Percentiles rank a stretch among this genome's conserved stretches.
These are phyloP conservation scores for Aramus guarauna DNA, from an alignment of 2,113 vertebrate genomes.

Conservation along the genomic window DNA sequence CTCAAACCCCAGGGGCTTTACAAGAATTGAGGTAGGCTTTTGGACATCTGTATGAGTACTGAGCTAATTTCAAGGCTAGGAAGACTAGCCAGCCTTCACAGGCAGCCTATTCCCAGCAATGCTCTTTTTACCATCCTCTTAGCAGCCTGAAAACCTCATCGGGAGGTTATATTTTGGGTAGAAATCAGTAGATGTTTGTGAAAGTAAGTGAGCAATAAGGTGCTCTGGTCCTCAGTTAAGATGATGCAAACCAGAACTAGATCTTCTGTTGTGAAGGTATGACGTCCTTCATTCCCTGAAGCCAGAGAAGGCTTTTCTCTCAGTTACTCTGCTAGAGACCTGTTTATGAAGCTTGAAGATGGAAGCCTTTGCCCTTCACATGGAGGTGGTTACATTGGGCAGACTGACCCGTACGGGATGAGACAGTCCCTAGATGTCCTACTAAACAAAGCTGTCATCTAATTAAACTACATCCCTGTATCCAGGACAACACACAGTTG, in stretches of 20 bases:
- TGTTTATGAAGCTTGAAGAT: not conserved
- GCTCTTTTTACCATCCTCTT: not conserved
- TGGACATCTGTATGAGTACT: not conserved
- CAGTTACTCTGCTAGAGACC: not conserved
- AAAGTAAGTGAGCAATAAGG: not conserved
- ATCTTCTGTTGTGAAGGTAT: not conserved
- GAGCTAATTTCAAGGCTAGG: not conserved
- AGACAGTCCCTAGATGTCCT: not conserved
- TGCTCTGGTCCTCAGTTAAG: not conserved
- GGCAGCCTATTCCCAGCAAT: not conserved
- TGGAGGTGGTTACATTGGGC: not conserved
- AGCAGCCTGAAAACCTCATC: not conserved
- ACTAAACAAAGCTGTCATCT: not conserved
- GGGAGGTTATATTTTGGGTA: not conserved
- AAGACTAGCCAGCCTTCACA: not conserved
- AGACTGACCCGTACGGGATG: not conserved
- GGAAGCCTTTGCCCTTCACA: not conserved
- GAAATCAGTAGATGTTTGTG: not conserved
- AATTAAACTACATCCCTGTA: not conserved
- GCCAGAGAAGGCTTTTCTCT: not conserved
- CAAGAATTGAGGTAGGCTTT: not conserved
- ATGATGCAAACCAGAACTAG: not conserved
- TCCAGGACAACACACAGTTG: not conserved
- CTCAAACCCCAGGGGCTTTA: not conserved
- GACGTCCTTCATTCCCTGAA: not conserved